A percentile compares a stretch with the other conserved stretches of the same genome.
These are phyloP conservation scores for Malurus melanocephalus DNA, from an alignment of 2,113 vertebrate species.

Conservation along the genomic window DNA sequence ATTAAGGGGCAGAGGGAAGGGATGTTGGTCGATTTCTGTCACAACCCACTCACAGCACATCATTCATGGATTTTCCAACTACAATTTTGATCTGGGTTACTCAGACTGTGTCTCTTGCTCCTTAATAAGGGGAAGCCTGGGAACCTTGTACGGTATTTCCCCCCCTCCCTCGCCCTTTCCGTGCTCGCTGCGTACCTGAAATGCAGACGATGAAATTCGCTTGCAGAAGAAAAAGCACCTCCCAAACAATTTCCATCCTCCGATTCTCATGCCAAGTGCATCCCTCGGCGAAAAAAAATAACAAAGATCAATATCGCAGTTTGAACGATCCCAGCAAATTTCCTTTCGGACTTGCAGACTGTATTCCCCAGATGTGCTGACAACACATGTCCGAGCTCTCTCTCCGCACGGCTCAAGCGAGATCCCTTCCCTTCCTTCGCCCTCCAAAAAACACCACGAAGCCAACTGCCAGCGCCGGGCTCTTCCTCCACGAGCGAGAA, in stretches of 20 bases:
- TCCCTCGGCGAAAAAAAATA: slow-evolving; percentile 82
- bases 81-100: background rate
- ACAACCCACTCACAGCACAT: background rate
- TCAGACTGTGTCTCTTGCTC: background rate
- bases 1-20: background rate
- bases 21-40: background rate
- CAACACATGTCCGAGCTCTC: slow-evolving; percentile 84
- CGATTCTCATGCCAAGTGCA: slow-evolving; percentile 94
- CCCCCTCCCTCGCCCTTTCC: background rate
- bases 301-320: slow-evolving; percentile 81
- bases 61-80: background rate
- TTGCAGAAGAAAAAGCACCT: slow-evolving; percentile 95
- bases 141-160: background rate
- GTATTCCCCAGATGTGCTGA: slow-evolving; percentile 84
- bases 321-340: slow-evolving; percentile 78
- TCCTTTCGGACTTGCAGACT: slow-evolving; percentile 82
- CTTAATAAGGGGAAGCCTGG: background rate
- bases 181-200: slow-evolving; percentile 83
- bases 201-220: slow-evolving; percentile 94
- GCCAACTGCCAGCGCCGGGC: slow-evolving; percentile 42
- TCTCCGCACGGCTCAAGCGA: slow-evolving; percentile 48
- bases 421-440: slow-evolving; percentile 61
- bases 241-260: slow-evolving; percentile 98
- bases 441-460: slow-evolving; percentile 54
- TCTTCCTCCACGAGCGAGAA: slow-evolving; percentile 62